Conservation (phyloP, 2,113 vertebrate species). For the Chaetodon auriga region DNA sequence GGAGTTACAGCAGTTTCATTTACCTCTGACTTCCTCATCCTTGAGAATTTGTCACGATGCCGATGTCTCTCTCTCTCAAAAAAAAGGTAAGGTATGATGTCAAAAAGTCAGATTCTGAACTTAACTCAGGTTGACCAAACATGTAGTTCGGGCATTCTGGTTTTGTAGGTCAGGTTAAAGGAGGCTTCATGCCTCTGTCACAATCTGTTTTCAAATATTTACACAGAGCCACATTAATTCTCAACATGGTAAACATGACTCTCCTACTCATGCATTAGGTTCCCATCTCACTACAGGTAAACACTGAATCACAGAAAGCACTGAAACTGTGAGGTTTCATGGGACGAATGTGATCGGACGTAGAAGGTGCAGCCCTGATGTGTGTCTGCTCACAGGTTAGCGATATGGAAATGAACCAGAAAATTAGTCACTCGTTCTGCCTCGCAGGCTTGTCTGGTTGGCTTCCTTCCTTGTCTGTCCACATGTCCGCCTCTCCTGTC, state of each 20-base stretch:
- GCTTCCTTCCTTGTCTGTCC: slow-evolving; percentile 31
- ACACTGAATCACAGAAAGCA: slow-evolving; percentile 16
- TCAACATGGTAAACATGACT: not conserved
- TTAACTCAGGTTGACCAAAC: not conserved
- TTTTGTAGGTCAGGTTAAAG: not conserved
- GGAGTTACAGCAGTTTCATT: no score
- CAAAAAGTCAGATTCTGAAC: not conserved
- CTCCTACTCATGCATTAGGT: not conserved
- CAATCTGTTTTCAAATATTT: slow-evolving; percentile 1
- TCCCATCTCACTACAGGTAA: slow-evolving; percentile 24
- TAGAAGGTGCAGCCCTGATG: not conserved
- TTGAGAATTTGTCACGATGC: no score
- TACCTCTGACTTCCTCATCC: no score
- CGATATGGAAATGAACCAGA: slow-evolving; percentile 43
- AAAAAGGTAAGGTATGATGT: no score
- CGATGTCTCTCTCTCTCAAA: no score
- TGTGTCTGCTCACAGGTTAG: slow-evolving; percentile 46
- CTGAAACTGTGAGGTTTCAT: slow-evolving; percentile 20
- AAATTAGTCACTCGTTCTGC: slow-evolving; percentile 49
- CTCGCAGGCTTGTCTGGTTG: slow-evolving; percentile 28
- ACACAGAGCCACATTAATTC: not conserved
- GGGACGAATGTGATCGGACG: slow-evolving; percentile 29
- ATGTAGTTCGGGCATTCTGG: not conserved
- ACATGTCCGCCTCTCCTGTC: slow-evolving; percentile 26
- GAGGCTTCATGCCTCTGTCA: not conserved